Base-by-base conservation (phyloP, 2,888 invertebrate species). In the Drosophila helvetica region DNA sequence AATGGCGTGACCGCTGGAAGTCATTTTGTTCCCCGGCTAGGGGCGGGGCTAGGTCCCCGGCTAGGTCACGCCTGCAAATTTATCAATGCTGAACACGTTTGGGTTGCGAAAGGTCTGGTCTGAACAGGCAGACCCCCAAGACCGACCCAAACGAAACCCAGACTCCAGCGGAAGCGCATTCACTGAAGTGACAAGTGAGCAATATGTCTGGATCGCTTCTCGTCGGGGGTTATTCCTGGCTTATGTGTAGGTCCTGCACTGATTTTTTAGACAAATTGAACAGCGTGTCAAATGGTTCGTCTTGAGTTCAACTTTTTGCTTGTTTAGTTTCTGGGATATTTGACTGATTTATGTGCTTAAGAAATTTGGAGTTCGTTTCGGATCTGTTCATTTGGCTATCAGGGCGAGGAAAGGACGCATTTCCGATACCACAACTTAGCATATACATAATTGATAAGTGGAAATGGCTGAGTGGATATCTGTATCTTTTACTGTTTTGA, bases 71-170 rank as follows among this genome's bases (percentile, higher is more conserved):
- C 57, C 65, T 50, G 19, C 45, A 66, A 84, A 77, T 82, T 85
- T 89, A 85, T 89, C 85, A 79, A 85, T 87, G 87, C 85, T 65
- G 58, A 70, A 89, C 85, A 85, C 89, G 85, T 89, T 85, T 81
- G 53, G 84, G 62, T 48, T 38, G 59, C 46, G n/a, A 51, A 46
- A 74, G 73, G 82, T 69, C 71, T 67, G 72, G 22, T n/a, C n/a
- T n/a, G n/a, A 62, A 69, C 66, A 67, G 54, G 8, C 48, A 43
- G 51, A 47, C 33, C 38, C 52, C 46, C 3, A 22, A 8, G 25
- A 22, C 43, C 33, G 15, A 27, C 47, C 38, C 52, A 22, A 74
- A 18, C 38, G 27, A 56, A 48, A 50, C 38, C 61, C 62, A 67
- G 25, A 53, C 45, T 12, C 43, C 7, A 18, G 52, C 10, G 46